A percentile compares a stretch with the other conserved stretches of the same genome.
Conservation (phyloP, 1,140 invertebrate genomes). For the Microplitis demolitor region DNA sequence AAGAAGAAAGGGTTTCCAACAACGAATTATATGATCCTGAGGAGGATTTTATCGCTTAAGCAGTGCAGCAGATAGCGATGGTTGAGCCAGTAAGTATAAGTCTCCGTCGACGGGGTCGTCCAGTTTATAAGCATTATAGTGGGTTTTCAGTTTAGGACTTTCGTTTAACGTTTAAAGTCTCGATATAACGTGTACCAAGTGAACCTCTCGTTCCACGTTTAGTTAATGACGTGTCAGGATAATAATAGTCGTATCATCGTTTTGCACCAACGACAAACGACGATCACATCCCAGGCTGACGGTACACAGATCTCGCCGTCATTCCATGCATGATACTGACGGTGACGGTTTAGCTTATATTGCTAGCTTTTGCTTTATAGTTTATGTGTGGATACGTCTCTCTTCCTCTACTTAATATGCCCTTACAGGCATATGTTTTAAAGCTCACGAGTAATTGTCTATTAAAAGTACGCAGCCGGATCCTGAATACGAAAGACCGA, state of each 20-base stretch:
- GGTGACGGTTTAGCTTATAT: background rate
- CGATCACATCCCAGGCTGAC: background rate
- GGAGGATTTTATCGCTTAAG: too few species aligned
- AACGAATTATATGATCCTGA: too few species aligned
- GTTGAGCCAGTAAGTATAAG: too few species aligned
- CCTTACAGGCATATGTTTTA: conserved; percentile 52
- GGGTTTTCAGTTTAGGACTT: conserved; percentile 28
- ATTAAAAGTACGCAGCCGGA: conserved; percentile 52
- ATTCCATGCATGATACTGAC: too few species aligned
- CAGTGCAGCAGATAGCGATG: too few species aligned
- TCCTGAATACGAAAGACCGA: conserved; percentile 20
- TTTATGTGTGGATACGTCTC: background rate
- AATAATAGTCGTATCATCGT: conserved; percentile 55
- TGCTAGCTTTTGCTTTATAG: background rate
- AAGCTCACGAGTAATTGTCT: conserved; percentile 54
- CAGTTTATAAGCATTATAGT: background rate
- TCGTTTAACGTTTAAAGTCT: conserved; percentile 29
- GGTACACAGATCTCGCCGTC: too few species aligned
- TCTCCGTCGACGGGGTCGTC: too few species aligned
- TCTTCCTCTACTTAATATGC: too few species aligned
- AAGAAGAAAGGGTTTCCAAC: too few species aligned
- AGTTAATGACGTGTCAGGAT: conserved; percentile 60
- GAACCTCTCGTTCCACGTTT: conserved; percentile 20
- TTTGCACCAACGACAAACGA: conserved; percentile 30
- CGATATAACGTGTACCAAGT: conserved; percentile 1